phyloP scores from a whole-genome alignment of 2,113 vertebrate species.

The Hypocryptadius cinnamomeus region DNA sequence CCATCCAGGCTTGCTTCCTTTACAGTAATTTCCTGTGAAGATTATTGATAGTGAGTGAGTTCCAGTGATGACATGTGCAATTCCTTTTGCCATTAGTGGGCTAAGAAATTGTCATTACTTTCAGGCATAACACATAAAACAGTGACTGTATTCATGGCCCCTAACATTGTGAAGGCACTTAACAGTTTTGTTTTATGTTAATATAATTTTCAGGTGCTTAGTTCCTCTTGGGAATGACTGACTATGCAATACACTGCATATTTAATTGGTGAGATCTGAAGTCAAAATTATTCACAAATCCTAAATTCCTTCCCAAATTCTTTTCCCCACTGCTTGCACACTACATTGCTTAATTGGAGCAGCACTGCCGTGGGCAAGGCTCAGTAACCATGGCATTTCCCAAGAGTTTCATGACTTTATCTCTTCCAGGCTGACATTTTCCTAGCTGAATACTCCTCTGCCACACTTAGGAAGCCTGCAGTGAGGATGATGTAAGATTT shows the following conservation, averaged over 20 bases:
- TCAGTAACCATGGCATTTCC: neutral
- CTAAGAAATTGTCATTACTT: neutral
- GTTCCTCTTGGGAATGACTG: neutral
- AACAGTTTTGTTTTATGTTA: neutral
- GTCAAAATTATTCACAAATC: neutral
- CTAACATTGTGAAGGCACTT: neutral
- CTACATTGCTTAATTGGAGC: neutral
- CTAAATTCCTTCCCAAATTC: neutral
- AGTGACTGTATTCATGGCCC: neutral
- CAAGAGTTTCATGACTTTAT: neutral
- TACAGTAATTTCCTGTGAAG: neutral
- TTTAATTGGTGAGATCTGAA: neutral
- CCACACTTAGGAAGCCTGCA: neutral
- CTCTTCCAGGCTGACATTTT: neutral
- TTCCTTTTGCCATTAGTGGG: neutral
- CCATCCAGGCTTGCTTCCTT: neutral
- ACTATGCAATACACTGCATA: neutral
- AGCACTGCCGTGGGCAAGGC: neutral
- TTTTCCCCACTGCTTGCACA: neutral
- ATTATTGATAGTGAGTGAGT: neutral
- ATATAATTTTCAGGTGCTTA: neutral
- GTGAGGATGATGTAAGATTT: neutral
- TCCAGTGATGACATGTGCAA: neutral
- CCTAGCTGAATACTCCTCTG: neutral
- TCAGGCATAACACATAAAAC: neutral